phyloP scores from a whole-genome alignment of 1,140 invertebrate species.

The Drosophila bocqueti region DNA sequence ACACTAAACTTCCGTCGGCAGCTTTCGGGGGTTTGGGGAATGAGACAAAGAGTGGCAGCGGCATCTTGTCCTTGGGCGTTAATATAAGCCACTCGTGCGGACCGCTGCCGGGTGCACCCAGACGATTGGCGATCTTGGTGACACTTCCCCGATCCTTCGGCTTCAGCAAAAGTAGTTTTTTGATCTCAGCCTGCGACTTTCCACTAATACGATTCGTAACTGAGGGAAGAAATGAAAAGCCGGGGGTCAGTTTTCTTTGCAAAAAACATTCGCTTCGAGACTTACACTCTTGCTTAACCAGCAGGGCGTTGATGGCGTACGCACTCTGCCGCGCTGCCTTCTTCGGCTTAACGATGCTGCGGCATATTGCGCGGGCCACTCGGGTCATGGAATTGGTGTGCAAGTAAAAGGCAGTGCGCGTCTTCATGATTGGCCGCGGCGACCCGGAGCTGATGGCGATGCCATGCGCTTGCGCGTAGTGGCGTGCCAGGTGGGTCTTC shows the following conservation, averaged over 20 bases:
- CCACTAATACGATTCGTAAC: slow-evolving; percentile 88
- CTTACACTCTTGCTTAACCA: slow-evolving; percentile 94
- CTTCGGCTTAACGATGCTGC: slow-evolving; percentile 92
- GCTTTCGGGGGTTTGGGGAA: slow-evolving; percentile 95
- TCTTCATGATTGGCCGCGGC: slow-evolving; percentile 97
- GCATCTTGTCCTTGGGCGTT: slow-evolving; percentile 92
- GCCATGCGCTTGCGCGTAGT: slow-evolving; percentile 96
- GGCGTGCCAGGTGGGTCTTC: slow-evolving; percentile 95
- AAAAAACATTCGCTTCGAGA: slow-evolving; percentile 22
- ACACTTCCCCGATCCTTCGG: slow-evolving; percentile 89
- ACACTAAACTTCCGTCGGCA: slow-evolving; percentile 93
- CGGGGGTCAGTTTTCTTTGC: neutral
- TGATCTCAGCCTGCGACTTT: slow-evolving; percentile 87
- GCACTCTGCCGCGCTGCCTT: slow-evolving; percentile 95
- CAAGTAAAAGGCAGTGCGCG: slow-evolving; percentile 97
- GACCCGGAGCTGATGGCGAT: slow-evolving; percentile 89
- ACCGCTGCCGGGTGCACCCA: slow-evolving; percentile 89
- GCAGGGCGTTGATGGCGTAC: slow-evolving; percentile 92
- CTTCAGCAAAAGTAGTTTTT: slow-evolving; percentile 86
- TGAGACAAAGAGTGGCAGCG: slow-evolving; percentile 91
- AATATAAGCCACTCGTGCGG: slow-evolving; percentile 92
- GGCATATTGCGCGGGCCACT: slow-evolving; percentile 93
- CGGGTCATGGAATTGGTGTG: slow-evolving; percentile 95
- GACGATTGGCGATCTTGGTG: slow-evolving; percentile 91
- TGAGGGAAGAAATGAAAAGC: slow-evolving; percentile 46